These are phyloP conservation scores for Hymenochirus boettgeri DNA, from an alignment of 2,113 vertebrate genomes.

Conservation along the genomic window DNA sequence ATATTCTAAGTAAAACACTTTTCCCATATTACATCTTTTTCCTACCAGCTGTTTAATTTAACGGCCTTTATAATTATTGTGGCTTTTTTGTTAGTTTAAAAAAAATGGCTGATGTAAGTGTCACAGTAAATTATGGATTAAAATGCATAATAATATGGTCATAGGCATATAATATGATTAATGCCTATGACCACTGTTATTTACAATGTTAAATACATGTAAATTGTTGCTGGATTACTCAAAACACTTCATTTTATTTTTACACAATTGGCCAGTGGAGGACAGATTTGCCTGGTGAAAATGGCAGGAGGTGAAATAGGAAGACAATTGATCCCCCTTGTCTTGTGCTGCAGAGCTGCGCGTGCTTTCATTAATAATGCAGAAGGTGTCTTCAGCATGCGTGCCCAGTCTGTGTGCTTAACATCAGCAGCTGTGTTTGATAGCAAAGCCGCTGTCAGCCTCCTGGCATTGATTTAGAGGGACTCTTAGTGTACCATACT, in stretches of 20 bases:
- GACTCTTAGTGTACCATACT: constrained; percentile 47
- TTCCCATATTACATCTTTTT: too few species aligned
- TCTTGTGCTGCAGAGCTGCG: constrained; percentile 41
- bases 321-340: constrained; percentile 34
- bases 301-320: constrained; percentile 31
- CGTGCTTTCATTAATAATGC: constrained; percentile 52
- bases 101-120: too few species aligned
- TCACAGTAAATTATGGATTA: too few species aligned
- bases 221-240: not conserved
- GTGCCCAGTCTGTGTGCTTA: constrained; percentile 51
- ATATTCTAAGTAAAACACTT: too few species aligned
- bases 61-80: too few species aligned
- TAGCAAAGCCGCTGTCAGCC: constrained; percentile 51
- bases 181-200: too few species aligned
- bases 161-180: too few species aligned
- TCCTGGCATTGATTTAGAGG: constrained; percentile 53
- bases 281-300: constrained; percentile 25
- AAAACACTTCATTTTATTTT: not conserved
- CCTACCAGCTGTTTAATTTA: too few species aligned
- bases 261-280: constrained; percentile 4
- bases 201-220: not conserved
- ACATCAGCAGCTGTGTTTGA: constrained; percentile 58
- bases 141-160: too few species aligned
- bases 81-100: too few species aligned
- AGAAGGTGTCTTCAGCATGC: constrained; percentile 47